Conservation (phyloP, 2,113 vertebrate genomes). For the Noctilio leporinus region DNA sequence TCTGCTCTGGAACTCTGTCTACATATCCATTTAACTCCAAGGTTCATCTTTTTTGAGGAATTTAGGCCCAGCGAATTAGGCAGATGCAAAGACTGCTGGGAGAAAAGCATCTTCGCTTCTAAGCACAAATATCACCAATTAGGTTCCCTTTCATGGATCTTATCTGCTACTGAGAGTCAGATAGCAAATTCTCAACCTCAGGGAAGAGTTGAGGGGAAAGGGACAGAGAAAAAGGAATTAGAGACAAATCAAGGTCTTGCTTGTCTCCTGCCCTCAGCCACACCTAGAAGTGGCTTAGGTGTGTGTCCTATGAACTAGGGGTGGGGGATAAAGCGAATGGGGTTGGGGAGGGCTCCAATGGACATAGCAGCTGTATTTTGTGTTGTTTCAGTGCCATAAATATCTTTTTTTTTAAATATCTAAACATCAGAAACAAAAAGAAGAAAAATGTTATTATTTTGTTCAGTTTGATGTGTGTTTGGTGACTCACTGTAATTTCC, state of each 20-base stretch:
- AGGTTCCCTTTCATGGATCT: neutral
- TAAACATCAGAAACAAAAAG: neutral
- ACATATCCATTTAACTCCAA: neutral
- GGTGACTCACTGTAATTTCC: neutral
- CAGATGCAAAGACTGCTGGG: neutral
- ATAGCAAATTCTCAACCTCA: neutral
- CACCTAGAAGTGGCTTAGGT: neutral
- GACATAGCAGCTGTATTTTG: neutral
- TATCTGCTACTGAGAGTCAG: neutral
- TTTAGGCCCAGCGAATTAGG: neutral
- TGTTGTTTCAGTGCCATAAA: neutral
- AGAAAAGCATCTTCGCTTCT: neutral
- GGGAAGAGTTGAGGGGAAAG: neutral
- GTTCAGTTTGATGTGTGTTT: neutral
- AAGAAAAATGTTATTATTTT: neutral
- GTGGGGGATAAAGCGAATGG: neutral
- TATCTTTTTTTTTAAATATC: neutral
- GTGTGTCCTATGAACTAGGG: neutral
- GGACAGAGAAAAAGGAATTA: neutral
- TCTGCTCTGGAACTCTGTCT: neutral
- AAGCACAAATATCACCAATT: neutral
- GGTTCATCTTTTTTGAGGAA: neutral
- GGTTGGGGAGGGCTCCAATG: neutral
- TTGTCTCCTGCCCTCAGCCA: neutral
- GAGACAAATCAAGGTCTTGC: neutral